Conservation (phyloP, 2,797 vertebrate species). For the Australoheros facetus region DNA sequence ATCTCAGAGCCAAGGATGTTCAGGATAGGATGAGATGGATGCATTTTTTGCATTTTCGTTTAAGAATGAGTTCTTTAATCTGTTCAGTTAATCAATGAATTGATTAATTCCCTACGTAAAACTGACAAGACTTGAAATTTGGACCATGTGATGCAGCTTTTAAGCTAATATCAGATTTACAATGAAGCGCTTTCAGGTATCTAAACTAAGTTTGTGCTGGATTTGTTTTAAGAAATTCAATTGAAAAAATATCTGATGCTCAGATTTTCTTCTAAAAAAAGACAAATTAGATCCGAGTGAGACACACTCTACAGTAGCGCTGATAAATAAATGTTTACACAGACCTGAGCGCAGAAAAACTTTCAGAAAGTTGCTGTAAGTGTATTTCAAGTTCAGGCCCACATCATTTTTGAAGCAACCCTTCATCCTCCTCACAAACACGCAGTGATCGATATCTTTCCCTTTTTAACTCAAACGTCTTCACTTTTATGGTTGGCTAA, state of each 20-base stretch:
- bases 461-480: background rate
- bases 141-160: background rate
- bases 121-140: background rate
- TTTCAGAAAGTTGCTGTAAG: conserved; percentile 5
- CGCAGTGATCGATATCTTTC: background rate
- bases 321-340: conserved; percentile 41
- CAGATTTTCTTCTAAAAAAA: background rate
- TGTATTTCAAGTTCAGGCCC: background rate
- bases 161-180: background rate
- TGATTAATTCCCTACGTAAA: background rate
- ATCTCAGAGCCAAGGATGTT: background rate
- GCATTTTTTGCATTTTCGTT: background rate
- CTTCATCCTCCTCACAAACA: background rate
- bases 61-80: background rate
- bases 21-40: background rate
- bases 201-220: background rate
- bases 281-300: background rate
- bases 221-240: background rate
- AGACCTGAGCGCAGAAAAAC: conserved; percentile 13
- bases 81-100: background rate
- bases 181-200: background rate
- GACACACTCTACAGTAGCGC: conserved; percentile 6
- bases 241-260: background rate
- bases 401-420: background rate
- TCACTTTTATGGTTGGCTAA: background rate